A percentile compares a stretch with the other conserved stretches of the same genome.
Evolutionary conservation across 2,113 vertebrate genomes (phyloP).

Genomic region (Heliornis fulica): DNA sequence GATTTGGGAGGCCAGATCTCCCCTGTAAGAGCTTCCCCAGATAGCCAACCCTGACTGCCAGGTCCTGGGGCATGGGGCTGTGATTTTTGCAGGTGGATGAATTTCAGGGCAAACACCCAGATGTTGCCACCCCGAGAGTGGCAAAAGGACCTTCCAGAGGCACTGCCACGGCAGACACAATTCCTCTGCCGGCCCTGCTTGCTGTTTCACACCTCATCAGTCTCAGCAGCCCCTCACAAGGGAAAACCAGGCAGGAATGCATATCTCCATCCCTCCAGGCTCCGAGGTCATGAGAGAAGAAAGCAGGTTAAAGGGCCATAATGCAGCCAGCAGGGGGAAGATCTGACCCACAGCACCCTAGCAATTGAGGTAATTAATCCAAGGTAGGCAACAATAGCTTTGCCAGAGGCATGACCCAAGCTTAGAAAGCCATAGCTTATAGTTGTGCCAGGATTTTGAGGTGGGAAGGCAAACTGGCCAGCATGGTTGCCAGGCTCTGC

Average conservation of each 20-base stretch:
- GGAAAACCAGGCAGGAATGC: neutral
- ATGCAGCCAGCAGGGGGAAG: neutral
- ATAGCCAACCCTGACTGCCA: neutral
- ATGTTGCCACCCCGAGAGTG: accelerated
- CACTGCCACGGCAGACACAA: neutral
- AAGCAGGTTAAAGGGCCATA: conserved; percentile 1
- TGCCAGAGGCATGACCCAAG: neutral
- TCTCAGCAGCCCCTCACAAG: neutral
- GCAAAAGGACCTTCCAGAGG: neutral
- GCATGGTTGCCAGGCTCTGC: neutral
- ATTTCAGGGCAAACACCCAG: neutral
- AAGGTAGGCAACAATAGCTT: neutral
- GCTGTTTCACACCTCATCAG: neutral
- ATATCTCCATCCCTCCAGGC: neutral
- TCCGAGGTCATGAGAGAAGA: neutral
- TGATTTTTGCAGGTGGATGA: neutral
- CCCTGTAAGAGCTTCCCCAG: neutral
- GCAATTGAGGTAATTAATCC: neutral
- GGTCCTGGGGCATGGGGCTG: neutral
- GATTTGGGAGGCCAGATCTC: neutral
- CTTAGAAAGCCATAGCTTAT: neutral
- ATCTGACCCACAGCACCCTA: neutral
- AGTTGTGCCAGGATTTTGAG: neutral
- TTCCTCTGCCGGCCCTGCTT: neutral
- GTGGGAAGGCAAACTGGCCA: neutral